Conservation (phyloP, 2,888 invertebrate genomes). For the Harpalus rubripes region DNA sequence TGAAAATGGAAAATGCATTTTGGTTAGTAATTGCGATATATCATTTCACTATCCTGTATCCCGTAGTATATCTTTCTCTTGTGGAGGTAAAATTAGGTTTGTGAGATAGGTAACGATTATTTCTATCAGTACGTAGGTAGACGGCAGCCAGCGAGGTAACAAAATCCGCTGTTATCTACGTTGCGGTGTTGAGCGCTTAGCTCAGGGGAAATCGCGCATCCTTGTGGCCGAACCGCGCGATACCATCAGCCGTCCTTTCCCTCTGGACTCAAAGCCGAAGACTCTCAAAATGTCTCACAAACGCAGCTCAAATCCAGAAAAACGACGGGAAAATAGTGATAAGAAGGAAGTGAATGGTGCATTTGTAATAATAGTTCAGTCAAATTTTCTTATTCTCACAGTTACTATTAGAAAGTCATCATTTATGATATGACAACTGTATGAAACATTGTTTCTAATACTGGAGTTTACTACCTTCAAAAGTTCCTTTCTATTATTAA, state of each 20-base stretch:
- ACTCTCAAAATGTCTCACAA: conserved; percentile 1
- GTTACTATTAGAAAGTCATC: too few relatives aligned
- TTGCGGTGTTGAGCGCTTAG: conserved; percentile 49
- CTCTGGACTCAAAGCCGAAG: not conserved
- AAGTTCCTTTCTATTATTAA: too few relatives aligned
- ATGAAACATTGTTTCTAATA: too few relatives aligned
- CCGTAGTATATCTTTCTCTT: not conserved
- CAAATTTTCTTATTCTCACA: not conserved
- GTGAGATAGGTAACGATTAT: conserved; percentile 15
- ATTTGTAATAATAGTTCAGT: not conserved
- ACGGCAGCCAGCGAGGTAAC: conserved; percentile 7
- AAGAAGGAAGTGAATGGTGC: not conserved
- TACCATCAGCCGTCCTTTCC: conserved; percentile 40
- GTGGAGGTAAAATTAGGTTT: not conserved
- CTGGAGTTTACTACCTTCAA: too few relatives aligned
- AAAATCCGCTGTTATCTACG: conserved; percentile 46
- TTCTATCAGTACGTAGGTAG: conserved; percentile 27
- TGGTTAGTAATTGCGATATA: too few relatives aligned
- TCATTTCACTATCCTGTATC: too few relatives aligned
- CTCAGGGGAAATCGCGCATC: conserved; percentile 51
- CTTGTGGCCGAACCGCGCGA: conserved; percentile 44
- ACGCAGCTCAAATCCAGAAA: not conserved
- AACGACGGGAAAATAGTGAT: too few relatives aligned
- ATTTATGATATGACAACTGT: too few relatives aligned
- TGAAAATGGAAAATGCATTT: too few relatives aligned